phyloP scores from a whole-genome alignment of 2,797 vertebrate species.

The Acanthurus tractus region DNA sequence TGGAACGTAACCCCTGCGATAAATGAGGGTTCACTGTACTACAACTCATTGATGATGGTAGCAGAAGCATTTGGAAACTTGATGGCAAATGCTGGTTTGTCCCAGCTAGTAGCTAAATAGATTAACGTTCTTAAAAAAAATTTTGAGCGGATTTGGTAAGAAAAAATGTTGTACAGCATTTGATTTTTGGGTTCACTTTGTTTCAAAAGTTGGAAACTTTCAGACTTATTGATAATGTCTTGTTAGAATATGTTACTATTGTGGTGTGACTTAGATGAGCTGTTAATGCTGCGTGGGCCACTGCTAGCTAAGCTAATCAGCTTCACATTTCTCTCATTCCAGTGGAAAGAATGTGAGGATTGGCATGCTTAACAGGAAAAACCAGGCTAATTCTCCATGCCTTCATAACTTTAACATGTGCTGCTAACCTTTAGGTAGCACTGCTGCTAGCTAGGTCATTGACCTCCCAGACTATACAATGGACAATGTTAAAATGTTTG shows the following conservation, averaged over 20 bases:
- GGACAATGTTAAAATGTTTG: constrained; percentile 6
- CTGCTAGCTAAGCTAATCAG: constrained; percentile 55
- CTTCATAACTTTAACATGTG: constrained; percentile 12
- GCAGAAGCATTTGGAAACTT: no score
- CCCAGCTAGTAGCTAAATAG: no score
- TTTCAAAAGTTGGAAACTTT: neutral
- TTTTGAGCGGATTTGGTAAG: no score
- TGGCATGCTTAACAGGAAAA: constrained; percentile 44
- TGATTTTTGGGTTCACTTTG: neutral
- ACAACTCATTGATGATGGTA: no score
- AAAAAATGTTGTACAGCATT: no score
- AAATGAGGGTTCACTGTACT: no score
- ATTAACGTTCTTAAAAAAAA: no score
- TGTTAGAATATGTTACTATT: constrained; percentile 4
- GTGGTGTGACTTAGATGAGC: constrained; percentile 2
- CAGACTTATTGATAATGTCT: neutral
- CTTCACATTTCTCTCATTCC: constrained; percentile 53
- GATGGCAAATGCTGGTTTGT: no score
- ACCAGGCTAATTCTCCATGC: constrained; percentile 34
- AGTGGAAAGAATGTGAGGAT: constrained; percentile 77
- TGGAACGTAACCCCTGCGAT: no score
- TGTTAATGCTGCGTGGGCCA: constrained; percentile 11
- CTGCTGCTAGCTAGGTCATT: constrained; percentile 13
- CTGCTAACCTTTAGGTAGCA: constrained; percentile 23
- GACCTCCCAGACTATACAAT: constrained; percentile 32